phyloP scores from a whole-genome alignment of 64 coral and sea anemone species.

The Montipora sp. region DNA sequence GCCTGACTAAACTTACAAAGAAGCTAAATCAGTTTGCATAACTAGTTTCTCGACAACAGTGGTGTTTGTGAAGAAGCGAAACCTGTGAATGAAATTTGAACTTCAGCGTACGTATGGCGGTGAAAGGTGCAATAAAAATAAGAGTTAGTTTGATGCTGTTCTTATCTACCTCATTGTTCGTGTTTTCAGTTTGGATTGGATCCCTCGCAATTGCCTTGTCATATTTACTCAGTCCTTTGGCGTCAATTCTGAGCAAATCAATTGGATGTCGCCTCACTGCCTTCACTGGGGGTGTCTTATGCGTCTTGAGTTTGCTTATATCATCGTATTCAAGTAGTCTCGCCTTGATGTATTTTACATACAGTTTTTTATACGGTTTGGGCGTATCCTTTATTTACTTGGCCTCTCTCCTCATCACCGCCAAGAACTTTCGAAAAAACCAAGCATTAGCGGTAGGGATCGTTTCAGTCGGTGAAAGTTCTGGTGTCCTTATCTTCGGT shows the following conservation, averaged over 20 bases:
- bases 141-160: not conserved
- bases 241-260: slow-evolving; percentile 22
- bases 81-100: no score
- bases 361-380: slow-evolving; percentile 16
- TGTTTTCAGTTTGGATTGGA: slow-evolving; percentile 33
- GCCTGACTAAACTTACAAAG: no score
- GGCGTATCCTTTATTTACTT: not conserved
- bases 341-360: slow-evolving; percentile 2
- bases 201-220: slow-evolving; percentile 1
- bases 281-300: not conserved
- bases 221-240: slow-evolving; percentile 12
- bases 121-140: no score
- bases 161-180: not conserved
- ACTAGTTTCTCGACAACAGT: no score
- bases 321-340: slow-evolving; percentile 4
- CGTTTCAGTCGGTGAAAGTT: slow-evolving; percentile 3
- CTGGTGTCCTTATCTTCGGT: slow-evolving; percentile 9
- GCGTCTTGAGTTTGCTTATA: slow-evolving; percentile 10
- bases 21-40: no score
- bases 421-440: slow-evolving; percentile 15
- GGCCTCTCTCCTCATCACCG: slow-evolving; percentile 7
- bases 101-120: no score
- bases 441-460: slow-evolving; percentile 11
- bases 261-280: slow-evolving; percentile 14
- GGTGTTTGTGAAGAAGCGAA: no score